Base-by-base conservation (phyloP, 1,140 invertebrate species). In the Danaus melanippus region DNA sequence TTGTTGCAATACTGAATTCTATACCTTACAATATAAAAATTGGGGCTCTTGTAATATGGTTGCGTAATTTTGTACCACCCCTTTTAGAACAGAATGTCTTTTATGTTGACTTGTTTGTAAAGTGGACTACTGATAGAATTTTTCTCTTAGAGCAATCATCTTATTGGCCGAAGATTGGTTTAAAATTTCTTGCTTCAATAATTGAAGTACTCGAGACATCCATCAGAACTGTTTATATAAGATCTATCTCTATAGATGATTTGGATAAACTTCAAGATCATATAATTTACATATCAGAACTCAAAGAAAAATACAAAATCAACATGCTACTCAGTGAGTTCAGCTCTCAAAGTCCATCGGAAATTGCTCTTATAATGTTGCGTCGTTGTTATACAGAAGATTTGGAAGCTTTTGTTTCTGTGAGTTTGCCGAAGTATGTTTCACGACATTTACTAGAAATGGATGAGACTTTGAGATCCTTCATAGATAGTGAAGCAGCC, bases 131-230 rank as follows among this genome's bases (percentile, higher is more conserved):
- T 52, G 72, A 81, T 50, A 79, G 84, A 60, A 71, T 86, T 50
- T 84, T 86, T 63, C 53, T 62, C 42, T 65, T 86, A 17, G 81
- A 86, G 59, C 73, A 84, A 53, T 86, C 84, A 45, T 42, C 67
- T 49, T 86, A 83, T 66, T 86, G 84, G 84, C 84, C 84, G 32
- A 84, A 86, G 68, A 82, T 86, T 56, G 81, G 77, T 42, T 53
- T 84, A 42, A 86, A 82, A 67, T 83, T 84, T 64, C 76, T 84
- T 59, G 71, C 78, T 56, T 71, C 79, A 53, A 74, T 86, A 21
- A 66, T 72, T 49, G 59, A 56, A 44, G 73, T 84, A 46, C 64
- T 86, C 32, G 77, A 84, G 70, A 64, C 44, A 15, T 84, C 81
- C 15, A 47, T 79, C n/a, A 84, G 82, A 69, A 76, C 66, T 32